Evolutionary conservation across 2,888 invertebrate genomes (phyloP).

Genomic region (Leucania comma): DNA sequence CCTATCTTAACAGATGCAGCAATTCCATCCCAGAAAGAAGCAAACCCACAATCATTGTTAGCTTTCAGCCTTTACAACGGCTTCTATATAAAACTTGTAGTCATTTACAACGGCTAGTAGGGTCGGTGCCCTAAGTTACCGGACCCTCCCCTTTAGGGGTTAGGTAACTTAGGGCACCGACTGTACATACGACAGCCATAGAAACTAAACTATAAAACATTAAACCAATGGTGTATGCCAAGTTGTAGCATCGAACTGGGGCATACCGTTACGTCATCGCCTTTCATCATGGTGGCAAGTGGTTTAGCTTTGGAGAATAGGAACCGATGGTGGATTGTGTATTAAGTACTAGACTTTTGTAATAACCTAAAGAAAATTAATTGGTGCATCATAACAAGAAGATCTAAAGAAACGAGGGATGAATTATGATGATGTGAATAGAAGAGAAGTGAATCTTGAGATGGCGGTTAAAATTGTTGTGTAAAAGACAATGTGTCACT

Average conservation of each 20-base stretch:
- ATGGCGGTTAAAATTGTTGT: background rate
- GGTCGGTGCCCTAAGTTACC: too few species aligned
- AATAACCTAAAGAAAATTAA: background rate
- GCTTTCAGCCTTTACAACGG: background rate
- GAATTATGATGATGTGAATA: background rate
- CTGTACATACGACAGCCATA: constrained; percentile 1
- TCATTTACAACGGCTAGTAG: background rate
- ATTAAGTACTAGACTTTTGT: constrained; percentile 14
- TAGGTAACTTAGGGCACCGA: too few species aligned
- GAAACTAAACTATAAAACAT: constrained; percentile 15
- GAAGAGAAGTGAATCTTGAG: background rate
- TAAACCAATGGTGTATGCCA: constrained; percentile 26
- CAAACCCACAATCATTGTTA: background rate
- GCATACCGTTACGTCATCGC: constrained; percentile 43
- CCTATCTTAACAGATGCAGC: background rate
- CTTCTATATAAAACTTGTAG: background rate
- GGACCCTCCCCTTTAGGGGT: too few species aligned
- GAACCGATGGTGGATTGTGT: constrained; percentile 11
- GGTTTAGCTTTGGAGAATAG: constrained; percentile 27
- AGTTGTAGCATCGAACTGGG: constrained; percentile 49
- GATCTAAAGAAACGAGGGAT: background rate
- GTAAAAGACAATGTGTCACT: background rate
- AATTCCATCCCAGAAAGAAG: background rate
- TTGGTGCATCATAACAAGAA: background rate
- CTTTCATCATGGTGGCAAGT: constrained; percentile 49